Conservation (phyloP, 2,113 vertebrate genomes). For the Gopherus evgoodei region DNA sequence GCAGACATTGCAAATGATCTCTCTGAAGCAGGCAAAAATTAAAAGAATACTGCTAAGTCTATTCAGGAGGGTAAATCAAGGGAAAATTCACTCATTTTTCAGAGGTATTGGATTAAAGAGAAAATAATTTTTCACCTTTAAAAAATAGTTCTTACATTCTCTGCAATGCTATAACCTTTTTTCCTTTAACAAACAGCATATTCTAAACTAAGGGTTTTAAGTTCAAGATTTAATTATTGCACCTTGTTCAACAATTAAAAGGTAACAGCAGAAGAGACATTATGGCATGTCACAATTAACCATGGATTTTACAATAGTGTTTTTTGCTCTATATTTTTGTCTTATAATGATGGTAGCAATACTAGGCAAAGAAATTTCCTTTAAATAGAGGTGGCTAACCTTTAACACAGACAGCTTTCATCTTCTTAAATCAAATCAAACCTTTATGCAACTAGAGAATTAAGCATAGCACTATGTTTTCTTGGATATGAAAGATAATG, state of each 20-base stretch:
- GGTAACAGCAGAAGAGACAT: slow-evolving; percentile 14
- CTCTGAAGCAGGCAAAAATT: background rate
- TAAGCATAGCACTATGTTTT: slow-evolving; percentile 48
- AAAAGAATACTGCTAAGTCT: background rate
- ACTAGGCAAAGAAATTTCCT: slow-evolving; percentile 36
- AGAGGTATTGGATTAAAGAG: background rate
- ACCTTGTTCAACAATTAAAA: slow-evolving; percentile 56
- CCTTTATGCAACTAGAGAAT: background rate
- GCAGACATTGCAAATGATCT: background rate
- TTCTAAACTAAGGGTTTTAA: slow-evolving; percentile 35
- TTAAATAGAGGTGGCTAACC: slow-evolving; percentile 51
- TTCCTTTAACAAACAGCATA: slow-evolving; percentile 24
- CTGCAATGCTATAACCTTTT: background rate
- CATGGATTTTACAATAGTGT: slow-evolving; percentile 30
- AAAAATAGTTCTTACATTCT: background rate
- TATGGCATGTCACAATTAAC: slow-evolving; percentile 38
- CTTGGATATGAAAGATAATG: slow-evolving; percentile 18
- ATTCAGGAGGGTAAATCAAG: background rate
- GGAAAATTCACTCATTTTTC: background rate
- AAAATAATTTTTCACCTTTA: background rate
- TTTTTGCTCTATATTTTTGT: background rate
- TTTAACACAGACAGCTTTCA: slow-evolving; percentile 38
- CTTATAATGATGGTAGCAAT: slow-evolving; percentile 23
- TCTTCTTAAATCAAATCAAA: slow-evolving; percentile 55
- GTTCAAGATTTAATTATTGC: slow-evolving; percentile 52